Conservation (phyloP, 2,797 vertebrate genomes). For the Labeo calbasu region DNA sequence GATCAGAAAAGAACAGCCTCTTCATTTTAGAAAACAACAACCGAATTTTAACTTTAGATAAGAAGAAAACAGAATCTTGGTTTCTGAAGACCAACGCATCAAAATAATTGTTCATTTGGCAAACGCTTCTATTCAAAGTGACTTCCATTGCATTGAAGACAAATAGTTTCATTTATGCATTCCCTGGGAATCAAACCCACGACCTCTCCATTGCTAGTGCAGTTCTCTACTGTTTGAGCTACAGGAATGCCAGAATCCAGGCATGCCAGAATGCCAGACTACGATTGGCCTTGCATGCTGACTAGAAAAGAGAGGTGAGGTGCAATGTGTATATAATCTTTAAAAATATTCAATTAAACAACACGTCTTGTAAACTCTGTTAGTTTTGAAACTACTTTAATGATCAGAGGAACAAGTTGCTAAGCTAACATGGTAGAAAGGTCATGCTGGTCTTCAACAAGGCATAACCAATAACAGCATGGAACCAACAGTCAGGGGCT, state of each 20-base stretch:
- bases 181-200: background rate
- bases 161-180: background rate
- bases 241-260: background rate
- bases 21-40: background rate
- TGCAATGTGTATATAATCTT: background rate
- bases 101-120: background rate
- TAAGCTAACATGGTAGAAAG: background rate
- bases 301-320: background rate
- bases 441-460: background rate
- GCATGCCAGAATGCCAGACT: background rate
- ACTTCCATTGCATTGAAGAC: background rate
- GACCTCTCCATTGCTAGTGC: background rate
- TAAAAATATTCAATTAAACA: background rate
- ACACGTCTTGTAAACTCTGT: background rate
- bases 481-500: background rate
- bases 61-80: background rate
- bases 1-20: background rate
- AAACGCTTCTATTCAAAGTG: background rate
- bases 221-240: background rate
- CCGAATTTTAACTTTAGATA: background rate
- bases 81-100: background rate
- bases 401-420: background rate
- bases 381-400: background rate
- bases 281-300: background rate
- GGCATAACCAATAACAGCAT: conserved; percentile 10